Conservation (phyloP, 2,113 vertebrate species). For the Channa argus region DNA sequence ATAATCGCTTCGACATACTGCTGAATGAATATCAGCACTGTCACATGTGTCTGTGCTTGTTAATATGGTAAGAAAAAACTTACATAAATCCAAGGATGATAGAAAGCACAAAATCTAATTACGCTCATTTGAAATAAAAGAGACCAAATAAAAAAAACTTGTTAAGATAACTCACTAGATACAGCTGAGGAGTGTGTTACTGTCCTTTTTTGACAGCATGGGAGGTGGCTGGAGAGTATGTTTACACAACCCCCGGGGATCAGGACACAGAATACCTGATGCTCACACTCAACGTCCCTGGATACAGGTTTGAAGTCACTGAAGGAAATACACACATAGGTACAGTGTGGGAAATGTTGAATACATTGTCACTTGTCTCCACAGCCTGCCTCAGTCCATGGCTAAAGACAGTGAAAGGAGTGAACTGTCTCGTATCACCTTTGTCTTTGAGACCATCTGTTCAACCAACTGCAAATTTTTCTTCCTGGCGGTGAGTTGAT, state of each 20-base stretch:
- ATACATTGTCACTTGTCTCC: not conserved
- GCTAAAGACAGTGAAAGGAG: slow-evolving; percentile 81
- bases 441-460: slow-evolving; percentile 93
- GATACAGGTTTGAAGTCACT: slow-evolving; percentile 88
- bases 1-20: not conserved
- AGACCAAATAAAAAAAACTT: no score
- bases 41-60: no score
- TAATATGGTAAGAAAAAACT: no score
- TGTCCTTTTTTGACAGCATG: slow-evolving; percentile 83
- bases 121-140: no score
- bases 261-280: slow-evolving; percentile 92
- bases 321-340: not conserved
- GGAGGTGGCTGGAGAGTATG: slow-evolving; percentile 95
- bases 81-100: no score
- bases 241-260: slow-evolving; percentile 90
- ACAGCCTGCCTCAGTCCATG: slow-evolving; percentile 83
- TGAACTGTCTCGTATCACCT: slow-evolving; percentile 90
- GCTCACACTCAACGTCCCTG: slow-evolving; percentile 88
- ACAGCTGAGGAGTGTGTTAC: not conserved
- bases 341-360: not conserved
- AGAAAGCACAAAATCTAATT: no score
- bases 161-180: no score
- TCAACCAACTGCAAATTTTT: slow-evolving; percentile 88
- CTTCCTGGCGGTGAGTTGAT: slow-evolving; percentile 89
- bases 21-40: not conserved